Evolutionary conservation across 2,888 invertebrate species (phyloP), one percentile per base, ranked within the genome.

Genomic region (Panzeria rudis): DNA sequence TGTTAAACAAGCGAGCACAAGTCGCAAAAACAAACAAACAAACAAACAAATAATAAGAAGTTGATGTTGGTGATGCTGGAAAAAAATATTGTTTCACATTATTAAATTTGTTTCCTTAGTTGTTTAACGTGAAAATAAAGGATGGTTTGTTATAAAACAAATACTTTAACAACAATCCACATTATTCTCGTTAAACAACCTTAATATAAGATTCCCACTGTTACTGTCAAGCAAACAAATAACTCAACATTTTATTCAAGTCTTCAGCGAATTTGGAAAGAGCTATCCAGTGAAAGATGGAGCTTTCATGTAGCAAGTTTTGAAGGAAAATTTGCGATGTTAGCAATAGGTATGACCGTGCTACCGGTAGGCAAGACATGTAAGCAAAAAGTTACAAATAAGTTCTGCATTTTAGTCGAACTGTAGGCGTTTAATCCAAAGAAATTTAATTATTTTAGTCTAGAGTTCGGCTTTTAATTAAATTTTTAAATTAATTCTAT

Each of bases 171-270:
- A 76, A 82, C 68, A 76, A 82, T 62, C 44, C 50, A 35, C 76
- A 76, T 76, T 76, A 76, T 75, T 75, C 56, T 82, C 61, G 17
- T 69, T 81, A 44, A 85, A 82, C 82, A 73, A 82, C 62, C 68
- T 85, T 69, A 84, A 84, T 84, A 81, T 84, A 77, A 76, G 81
- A 79, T 86, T 85, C 85, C 86, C 86, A 86, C 86, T 78, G 86
- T 83, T 81, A 77, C 75, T 81, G 73, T 59, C 59, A 81, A 32
- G 23, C 32, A 66, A 73, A 23, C 52, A 72, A 47, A 73, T 80
- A 80, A 73, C 47, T 66, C 66, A 73, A 56, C 3, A 23, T 32
- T 52, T 66, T 9, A 11, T 5, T 29, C 1, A 41, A 56, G 73
- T 50, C 23, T 8, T 17, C n/a, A 50, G 61, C 80, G 80, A 73